Evolutionary conservation across 1,140 invertebrate genomes (phyloP).

Genomic region (Platorchestia sp.): DNA sequence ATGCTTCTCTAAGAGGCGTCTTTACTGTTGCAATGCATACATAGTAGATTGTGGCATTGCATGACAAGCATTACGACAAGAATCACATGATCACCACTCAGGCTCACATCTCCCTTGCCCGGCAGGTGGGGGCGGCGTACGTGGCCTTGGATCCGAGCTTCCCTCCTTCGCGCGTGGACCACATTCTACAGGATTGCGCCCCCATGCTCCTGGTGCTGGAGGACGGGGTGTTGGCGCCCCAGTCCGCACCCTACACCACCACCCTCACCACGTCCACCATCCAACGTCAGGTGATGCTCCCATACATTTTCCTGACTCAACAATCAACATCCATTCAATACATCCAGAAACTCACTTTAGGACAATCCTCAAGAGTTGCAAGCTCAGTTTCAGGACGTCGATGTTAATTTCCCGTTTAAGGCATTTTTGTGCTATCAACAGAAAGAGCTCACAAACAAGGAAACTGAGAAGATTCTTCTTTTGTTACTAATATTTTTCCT

Average conservation of each 20-base stretch:
- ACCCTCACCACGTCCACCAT: not conserved
- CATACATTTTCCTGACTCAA: no score
- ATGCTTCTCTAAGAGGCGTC: no score
- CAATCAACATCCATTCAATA: no score
- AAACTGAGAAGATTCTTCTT: no score
- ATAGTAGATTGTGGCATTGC: not conserved
- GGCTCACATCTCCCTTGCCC: not conserved
- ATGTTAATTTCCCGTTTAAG: no score
- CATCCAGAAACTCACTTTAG: no score
- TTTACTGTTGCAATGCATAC: no score
- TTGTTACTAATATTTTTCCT: no score
- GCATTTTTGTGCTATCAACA: no score
- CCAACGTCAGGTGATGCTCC: not conserved
- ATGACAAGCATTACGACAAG: not conserved
- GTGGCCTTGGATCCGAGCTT: constrained; percentile 84
- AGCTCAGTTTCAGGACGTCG: no score
- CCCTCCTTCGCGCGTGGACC: constrained; percentile 80
- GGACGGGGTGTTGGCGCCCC: not conserved
- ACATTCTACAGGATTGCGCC: constrained; percentile 82
- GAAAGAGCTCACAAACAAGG: no score
- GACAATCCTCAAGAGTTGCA: no score
- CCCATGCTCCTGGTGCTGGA: constrained; percentile 81
- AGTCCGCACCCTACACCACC: not conserved
- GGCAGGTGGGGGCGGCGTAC: constrained; percentile 81
- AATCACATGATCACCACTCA: not conserved